Evolutionary conservation across 2,113 vertebrate species (phyloP), one percentile per base, ranked within the genome.

Genomic region (Rhipidura dahli): DNA sequence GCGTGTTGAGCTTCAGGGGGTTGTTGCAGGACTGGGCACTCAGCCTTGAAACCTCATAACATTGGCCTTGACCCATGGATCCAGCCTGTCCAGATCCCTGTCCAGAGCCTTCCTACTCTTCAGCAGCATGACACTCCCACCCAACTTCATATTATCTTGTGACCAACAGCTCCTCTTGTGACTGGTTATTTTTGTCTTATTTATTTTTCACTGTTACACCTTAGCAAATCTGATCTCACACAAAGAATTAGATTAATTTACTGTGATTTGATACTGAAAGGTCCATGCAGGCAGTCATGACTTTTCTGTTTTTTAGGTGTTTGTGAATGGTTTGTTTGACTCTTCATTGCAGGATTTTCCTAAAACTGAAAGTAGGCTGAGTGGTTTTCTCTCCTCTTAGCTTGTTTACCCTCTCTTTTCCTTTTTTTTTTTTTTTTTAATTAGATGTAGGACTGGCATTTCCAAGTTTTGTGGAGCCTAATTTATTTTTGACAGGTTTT

Each of bases 401-500:
- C n/a, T 19, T 40, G 1, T 42, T 7, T 87, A 11, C 30, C 2
- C 5, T 40, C 7, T 71, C 4, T 17, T 64, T 35, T 22, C 2
- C 6, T 13, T 18, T 39, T 45, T 22, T 35, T 30, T 28, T 35
- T n/a, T 33, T 23, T n/a, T 13, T 19, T 33, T 9, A 16, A 63
- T 63, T 49, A 83, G 11, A 15, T 37, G 8, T 51, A 44, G 20
- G 19, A 70, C 23, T 73, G 24, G 3, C 21, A 33, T 85, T 90
- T 63, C 60, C 13, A 14, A 27, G 10, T 68, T 76, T 66, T 64
- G 11, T 54, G 22, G n/a, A 85, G 4, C 11, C 18, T 88, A 44
- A 47, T 45, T 80, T 92, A 47, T 42, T 88, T 93, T 68, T 87
- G 61, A 53, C 33, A 66, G 26, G 11, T 91, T 91, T 86, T 91